Base-by-base conservation (phyloP, 2,113 vertebrate genomes). In the Caretta caretta region DNA sequence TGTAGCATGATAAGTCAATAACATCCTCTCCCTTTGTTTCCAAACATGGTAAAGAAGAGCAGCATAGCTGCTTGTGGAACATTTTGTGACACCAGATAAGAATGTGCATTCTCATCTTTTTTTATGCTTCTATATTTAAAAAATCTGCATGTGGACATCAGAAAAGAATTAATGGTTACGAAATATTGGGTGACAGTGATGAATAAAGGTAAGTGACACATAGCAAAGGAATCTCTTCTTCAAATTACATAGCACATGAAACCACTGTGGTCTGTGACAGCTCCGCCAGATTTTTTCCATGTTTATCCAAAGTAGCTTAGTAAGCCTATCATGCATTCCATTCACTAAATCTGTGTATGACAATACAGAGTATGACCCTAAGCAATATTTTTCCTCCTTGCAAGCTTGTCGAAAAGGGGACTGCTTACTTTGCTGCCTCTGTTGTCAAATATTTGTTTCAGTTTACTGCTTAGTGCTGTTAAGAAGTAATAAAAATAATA, bases 141-240 rank as follows among this genome's bases (percentile, higher is more conserved):
- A 95, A 93, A 92, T 94, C 94, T 95, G 95, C 87, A 91, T 97
- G 94, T 11, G 81, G 94, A 96, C 94, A 97, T 97, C 95, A 94
- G 97, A 90, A 87, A 82, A 94, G 97, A 92, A 93, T 92, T 54
- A 96, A 89, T 69, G 89, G 97, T 97, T 98, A 94, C 53, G 93
- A 98, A 98, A 97, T 97, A 83, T 79, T 80, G 93, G 87, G 80
- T 93, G 85, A 90, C 95, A 92, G 94, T 54, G 76, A 96, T 96
- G 86, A 95, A 98, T 92, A 96, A 98, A 98, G 97, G 97, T 97
- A 93, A 97, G 93, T 98, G 98, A 98, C 98, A 96, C 98, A 98
- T 4, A 81, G 97, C 89, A 94, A 93, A 97, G 96, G 98, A 97
- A 98, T 99, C 95, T 97, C 92, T 96, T 94, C 96, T 97, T 93